Base-by-base conservation (phyloP, 2,797 vertebrate genomes). In the Apodemus agrarius region DNA sequence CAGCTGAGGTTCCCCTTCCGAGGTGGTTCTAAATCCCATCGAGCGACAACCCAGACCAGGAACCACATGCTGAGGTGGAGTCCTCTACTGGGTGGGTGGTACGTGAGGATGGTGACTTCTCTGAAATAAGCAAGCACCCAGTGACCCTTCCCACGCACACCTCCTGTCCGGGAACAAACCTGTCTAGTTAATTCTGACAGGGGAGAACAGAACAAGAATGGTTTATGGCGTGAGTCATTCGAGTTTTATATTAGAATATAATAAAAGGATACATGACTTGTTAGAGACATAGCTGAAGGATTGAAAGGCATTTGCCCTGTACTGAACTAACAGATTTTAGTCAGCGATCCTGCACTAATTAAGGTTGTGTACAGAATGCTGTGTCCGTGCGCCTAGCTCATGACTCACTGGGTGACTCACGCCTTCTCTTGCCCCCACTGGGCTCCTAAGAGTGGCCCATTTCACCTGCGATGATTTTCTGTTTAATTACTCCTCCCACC, bases 371-470 rank as follows among this genome's bases (percentile, higher is more conserved):
- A 26, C 17, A 52, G 2, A 26, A n/a, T 31, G 26, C 46, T 12
- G 0, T 78, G 43, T 63, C 4, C 26, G 0, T 40, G 34, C 31
- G 5, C 17, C 43, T 40, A n/a, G 14, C 63, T 74, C 37, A 43
- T 46, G 82, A 93, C 57, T 83, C 90, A 65, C 12, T 40, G 59
- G n/a, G 22, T 88, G 85, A 96, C 16, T 87, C 93, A 84, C 46
- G 82, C 16, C 72, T 34, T 85, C 16, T 31, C 14, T 29, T 29
- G 19, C 10, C 10, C 63, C 29, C 6, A 54, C 84, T 57, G 11
- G 9, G 8, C 17, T 57, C 37, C 17, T 49, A 57, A 95, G 76
- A 85, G 52, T 24, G 26, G 34, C 80, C 49, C 7, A 4, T 92
- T 72, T 52, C 37, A 16, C 26, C n/a, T 85, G 4, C 9, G 17